Evolutionary conservation across 2,888 invertebrate species (phyloP), one percentile per base, ranked within the genome.

Genomic region (Mycalesis mineus): DNA sequence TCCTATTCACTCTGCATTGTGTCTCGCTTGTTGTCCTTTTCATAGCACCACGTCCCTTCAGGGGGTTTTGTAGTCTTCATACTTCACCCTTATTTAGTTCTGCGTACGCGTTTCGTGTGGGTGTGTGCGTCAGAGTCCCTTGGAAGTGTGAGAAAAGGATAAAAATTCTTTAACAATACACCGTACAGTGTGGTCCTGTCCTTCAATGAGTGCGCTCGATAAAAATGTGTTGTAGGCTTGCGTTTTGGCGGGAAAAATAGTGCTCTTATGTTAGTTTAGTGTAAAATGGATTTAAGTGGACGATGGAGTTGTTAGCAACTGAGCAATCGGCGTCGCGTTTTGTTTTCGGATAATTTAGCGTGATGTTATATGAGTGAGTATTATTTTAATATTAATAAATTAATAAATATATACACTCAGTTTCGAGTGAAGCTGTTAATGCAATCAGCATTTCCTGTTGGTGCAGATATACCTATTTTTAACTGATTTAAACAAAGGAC

Each of bases 281-380:
- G 49, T 68, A 63, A 68, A 63, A 68, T 70, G 65, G 58, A 62
- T 54, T 69, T 60, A 64, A 61, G 66, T 71, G 68, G 68, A 82
- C 75, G 65, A 86, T 87, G 84, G 81, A 75, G 80, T 69, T 70
- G 67, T 48, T 48, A 51, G 52, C 29, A 17, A 6, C 29, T 53
- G 56, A 36, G 55, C 60, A 53, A 67, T 65, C 67, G 68, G 62
- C 70, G 57, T 48, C 57, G 64, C 58, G 64, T 62, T 65, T 47
- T 71, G 65, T 67, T 64, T 68, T 70, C 74, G 71, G 73, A 71
- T 81, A 83, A 75, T 58, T 73, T 68, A 69, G 67, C 83, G 88
- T 81, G 74, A 87, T 88, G 88, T 80, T 80, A 74, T 75, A 82
- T 78, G 77, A 77, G 88, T 88, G 69, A 84, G 84, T 81, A 61